phyloP scores from a whole-genome alignment of 2,113 vertebrate species.

The Oenanthe oenanthe region DNA sequence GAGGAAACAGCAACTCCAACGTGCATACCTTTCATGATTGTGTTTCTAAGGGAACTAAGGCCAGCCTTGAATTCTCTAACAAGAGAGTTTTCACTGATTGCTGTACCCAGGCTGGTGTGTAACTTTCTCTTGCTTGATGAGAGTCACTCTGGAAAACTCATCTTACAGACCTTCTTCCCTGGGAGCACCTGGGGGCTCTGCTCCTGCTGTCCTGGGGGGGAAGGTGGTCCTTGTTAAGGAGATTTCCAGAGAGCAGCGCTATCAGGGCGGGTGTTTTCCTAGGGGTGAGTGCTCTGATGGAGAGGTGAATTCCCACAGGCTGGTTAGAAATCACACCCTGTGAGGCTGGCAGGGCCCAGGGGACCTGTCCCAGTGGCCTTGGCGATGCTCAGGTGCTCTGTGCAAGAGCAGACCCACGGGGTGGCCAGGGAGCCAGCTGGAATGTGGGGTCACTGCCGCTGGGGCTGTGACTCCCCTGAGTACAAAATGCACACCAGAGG shows the following conservation, averaged over 20 bases:
- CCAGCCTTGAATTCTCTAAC: background rate
- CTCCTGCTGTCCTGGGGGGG: background rate
- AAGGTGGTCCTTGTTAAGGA: background rate
- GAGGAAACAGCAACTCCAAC: background rate
- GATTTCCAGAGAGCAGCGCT: background rate
- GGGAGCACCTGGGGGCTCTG: background rate
- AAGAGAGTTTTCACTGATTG: background rate
- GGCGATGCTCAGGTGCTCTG: background rate
- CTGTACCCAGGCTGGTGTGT: background rate
- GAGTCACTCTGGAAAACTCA: background rate
- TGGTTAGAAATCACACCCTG: background rate
- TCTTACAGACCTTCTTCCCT: background rate
- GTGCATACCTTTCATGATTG: accelerated
- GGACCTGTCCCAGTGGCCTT: background rate
- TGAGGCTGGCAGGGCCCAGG: background rate
- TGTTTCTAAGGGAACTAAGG: background rate
- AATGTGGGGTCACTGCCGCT: background rate
- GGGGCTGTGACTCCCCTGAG: background rate
- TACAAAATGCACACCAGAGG: background rate
- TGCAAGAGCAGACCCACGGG: background rate
- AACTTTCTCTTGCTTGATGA: background rate
- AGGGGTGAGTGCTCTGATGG: background rate
- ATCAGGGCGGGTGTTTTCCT: background rate
- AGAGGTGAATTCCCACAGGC: background rate
- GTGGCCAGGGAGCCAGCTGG: background rate